phyloP scores from a whole-genome alignment of 2,888 invertebrate species.

The Sphecodes monilicornis region DNA sequence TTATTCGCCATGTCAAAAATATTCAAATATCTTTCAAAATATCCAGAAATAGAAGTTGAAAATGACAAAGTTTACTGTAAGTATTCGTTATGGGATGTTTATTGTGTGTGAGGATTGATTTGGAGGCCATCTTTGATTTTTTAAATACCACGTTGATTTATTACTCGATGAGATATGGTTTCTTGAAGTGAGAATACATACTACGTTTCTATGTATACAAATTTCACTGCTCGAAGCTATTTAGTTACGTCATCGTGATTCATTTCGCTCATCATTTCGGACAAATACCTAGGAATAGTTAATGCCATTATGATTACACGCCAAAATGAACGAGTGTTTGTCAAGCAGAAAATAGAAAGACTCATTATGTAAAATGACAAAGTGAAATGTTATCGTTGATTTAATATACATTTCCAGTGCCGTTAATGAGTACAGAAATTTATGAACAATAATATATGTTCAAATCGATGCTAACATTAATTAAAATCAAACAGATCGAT shows the following conservation, averaged over 20 bases:
- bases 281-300: not conserved
- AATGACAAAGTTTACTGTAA: not conserved
- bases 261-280: not conserved
- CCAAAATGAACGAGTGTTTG: not conserved
- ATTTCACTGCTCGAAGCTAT: slow-evolving; percentile 14
- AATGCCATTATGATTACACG: not conserved
- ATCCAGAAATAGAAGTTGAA: not conserved
- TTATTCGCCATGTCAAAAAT: not conserved
- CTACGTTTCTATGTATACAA: not conserved
- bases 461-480: not conserved
- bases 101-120: not conserved
- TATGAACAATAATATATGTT: too few relatives aligned
- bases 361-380: not conserved
- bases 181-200: not conserved
- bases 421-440: not conserved
- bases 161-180: not conserved
- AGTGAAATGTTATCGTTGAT: not conserved
- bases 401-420: not conserved
- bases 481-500: too few relatives aligned
- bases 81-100: not conserved
- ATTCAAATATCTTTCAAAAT: not conserved
- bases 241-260: not conserved
- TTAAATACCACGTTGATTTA: not conserved
- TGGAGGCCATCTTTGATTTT: not conserved
- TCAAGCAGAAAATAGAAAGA: not conserved